Evolutionary conservation across 2,888 invertebrate genomes (phyloP), one percentile per base, ranked within the genome.

Genomic region (Lissonota sp.): DNA sequence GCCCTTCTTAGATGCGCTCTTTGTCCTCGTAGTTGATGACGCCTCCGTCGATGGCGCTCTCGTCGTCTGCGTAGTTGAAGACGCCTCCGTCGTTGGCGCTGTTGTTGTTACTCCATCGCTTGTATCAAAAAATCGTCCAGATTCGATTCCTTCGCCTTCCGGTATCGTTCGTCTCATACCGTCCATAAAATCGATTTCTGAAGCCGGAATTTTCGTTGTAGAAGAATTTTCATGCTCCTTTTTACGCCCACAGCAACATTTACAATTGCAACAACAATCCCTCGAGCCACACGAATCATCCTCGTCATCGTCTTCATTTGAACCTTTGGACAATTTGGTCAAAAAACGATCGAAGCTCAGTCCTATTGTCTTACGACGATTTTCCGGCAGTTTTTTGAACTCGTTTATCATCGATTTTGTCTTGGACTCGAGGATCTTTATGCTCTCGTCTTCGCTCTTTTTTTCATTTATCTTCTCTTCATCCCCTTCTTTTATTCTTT

Each of bases 271-370:
- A 14, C 78, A 73, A 8, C 66, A 40, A 7, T 39, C 3, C 49
- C 0, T 26, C 1, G 12, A 2, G 7, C 12, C 6, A 0, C 39
- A 8, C 3, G 57, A 7, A 4, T 70, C 51, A 5, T 53, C 51
- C 1, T 70, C 57, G 6, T n/a, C 26, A 4, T 71, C 66, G 26
- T 14, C 16, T n/a, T 12, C 57, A 14, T 77, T 14, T 16, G 6
- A 14, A 1, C 60, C 6, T 6, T 71, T 69, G 12, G 10, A 10
- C 16, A 37, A 51, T n/a, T 69, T 64, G 8, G 10, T 4, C 16
- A 82, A 16, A 53, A 79, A 39, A 16, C 76, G 72, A 53, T 74
- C 8, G 37, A 82, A 69, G 62, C 49, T 44, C 12, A 58, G 60
- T 2, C 4, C 12, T n/a, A 73, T 4, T 1, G 5, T 46, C n/a